Percentiles rank a stretch among this genome's conserved stretches.
These are phyloP conservation scores for Sciurus niger DNA, from an alignment of 2,113 vertebrate species.

Conservation along the genomic window DNA sequence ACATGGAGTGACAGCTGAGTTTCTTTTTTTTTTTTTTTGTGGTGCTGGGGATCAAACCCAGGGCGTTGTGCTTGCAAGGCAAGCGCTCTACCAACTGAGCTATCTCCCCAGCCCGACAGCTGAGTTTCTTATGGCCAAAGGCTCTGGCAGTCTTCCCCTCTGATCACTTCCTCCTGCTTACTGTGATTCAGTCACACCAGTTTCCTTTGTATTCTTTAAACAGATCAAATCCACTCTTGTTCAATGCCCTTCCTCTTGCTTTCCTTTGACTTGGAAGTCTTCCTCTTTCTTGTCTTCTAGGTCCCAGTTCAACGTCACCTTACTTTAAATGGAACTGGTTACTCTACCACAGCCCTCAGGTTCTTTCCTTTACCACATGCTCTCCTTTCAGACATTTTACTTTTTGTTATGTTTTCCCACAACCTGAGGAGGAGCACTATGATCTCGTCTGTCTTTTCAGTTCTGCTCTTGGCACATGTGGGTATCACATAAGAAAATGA, in stretches of 20 bases:
- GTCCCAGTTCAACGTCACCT: background rate
- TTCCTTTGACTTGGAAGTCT: background rate
- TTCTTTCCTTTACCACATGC: background rate
- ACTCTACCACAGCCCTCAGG: accelerated
- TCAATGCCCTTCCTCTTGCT: background rate
- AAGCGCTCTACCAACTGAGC: too few species aligned
- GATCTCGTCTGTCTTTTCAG: background rate
- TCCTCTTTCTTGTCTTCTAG: background rate
- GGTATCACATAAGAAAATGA: background rate
- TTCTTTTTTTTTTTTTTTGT: too few species aligned
- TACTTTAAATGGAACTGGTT: too few species aligned
- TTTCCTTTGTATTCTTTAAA: background rate
- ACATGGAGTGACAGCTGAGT: too few species aligned
- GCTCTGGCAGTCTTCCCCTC: background rate
- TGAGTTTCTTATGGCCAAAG: background rate
- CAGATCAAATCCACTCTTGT: background rate
- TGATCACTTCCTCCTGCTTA: background rate
- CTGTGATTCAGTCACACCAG: background rate
- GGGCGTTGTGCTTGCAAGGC: too few species aligned
- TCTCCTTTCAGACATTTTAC: background rate
- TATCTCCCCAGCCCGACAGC: too few species aligned
- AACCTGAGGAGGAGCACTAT: background rate
- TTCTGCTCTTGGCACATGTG: background rate
- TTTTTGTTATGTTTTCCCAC: background rate
- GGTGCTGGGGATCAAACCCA: too few species aligned